Base-by-base conservation (phyloP, 2,888 invertebrate species). In the Leucania comma region DNA sequence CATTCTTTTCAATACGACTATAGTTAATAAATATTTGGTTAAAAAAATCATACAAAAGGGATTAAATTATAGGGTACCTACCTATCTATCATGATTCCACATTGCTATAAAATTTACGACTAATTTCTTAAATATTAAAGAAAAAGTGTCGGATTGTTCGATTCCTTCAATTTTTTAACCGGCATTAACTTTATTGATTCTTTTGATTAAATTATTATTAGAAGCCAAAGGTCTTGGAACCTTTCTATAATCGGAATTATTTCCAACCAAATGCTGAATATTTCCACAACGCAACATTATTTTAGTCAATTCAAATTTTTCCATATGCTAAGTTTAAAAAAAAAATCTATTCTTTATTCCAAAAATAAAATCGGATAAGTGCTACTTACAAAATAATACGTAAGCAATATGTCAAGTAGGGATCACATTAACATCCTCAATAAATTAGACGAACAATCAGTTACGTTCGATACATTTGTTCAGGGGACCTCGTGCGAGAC, bases 381-480 rank as follows among this genome's bases (percentile, higher is more conserved):
- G 54, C 29, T 69, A 61, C 59, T 65, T 42, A 68, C 50, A 17
- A 46, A 61, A 68, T 64, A 78, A 78, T 77, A 68, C 60, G 56
- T 57, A 62, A 38, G 57, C 50, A 60, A 71, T 65, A 71, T 63
- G 67, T 66, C 72, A 72, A 80, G 72, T 59, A 9, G 58, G 73
- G 54, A 72, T 81, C 68, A 69, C 68, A 62, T 72, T 72, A 80
- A 76, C 65, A 78, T 74, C 68, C 51, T 51, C 68, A 80, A 67
- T 72, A 80, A 71, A 81, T 71, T 59, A 70, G 58, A 26, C 61
- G 59, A 74, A 70, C 75, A 75, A 78, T 78, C 75, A 72, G 71
- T 72, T 78, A 69, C 72, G 42, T 57, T 61, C 72, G 69, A 75
- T 78, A 80, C 67, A 75, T 79, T 72, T 79, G 75, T 82, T 65